Percentiles rank a stretch among this genome's conserved stretches.
These are phyloP conservation scores for Malacoraja senta DNA, from an alignment of 2,797 vertebrate species.

Conservation along the genomic window DNA sequence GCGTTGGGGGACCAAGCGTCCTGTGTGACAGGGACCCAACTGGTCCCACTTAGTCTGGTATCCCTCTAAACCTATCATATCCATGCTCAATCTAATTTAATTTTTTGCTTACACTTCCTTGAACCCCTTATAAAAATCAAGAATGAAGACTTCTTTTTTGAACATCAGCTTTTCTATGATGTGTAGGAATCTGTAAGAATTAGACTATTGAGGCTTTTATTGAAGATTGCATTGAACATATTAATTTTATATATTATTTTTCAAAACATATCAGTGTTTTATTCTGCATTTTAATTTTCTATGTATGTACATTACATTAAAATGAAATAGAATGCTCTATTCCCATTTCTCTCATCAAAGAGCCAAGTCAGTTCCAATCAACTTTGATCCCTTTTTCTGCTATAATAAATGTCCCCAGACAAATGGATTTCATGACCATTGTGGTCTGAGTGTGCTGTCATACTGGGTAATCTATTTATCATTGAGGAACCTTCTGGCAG, in stretches of 20 bases:
- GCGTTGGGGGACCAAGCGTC: too few relatives aligned
- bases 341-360: neutral
- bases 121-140: neutral
- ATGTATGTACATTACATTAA: neutral
- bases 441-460: neutral
- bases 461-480: too few relatives aligned
- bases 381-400: neutral
- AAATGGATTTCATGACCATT: slow-evolving; percentile 15
- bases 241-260: neutral
- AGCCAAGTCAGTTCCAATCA: neutral
- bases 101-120: neutral
- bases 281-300: neutral
- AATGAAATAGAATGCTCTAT: neutral
- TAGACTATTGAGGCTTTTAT: too few relatives aligned
- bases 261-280: neutral
- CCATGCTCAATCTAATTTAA: too few relatives aligned
- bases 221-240: neutral
- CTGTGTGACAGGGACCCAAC: too few relatives aligned
- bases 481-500: neutral
- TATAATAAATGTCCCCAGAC: neutral
- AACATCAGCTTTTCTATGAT: neutral
- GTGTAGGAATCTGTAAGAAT: neutral
- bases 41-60: too few relatives aligned
- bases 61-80: too few relatives aligned
- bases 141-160: neutral